phyloP scores from a whole-genome alignment of 2,888 invertebrate species.

The Mycalesis mineus region DNA sequence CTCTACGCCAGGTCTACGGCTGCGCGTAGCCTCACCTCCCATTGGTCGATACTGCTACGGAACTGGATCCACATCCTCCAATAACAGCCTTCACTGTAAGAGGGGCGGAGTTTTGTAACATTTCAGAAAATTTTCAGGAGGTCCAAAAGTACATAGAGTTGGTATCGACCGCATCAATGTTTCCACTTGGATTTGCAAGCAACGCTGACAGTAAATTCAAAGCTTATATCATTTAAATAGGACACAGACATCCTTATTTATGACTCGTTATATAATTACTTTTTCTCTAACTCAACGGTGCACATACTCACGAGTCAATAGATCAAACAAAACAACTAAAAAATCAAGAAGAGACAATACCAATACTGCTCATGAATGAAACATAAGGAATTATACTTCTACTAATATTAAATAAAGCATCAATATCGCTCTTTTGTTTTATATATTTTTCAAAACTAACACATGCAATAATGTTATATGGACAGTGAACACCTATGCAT shows the following conservation, averaged over 20 bases:
- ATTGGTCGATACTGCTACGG: constrained; percentile 60
- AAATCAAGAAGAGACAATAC: too few relatives aligned
- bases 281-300: not conserved
- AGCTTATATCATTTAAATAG: not conserved
- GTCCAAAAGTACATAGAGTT: constrained; percentile 52
- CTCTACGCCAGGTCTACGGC: constrained; percentile 59
- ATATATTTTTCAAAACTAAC: too few relatives aligned
- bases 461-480: too few relatives aligned
- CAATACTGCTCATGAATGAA: too few relatives aligned
- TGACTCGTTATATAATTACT: not conserved
- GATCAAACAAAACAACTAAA: not conserved
- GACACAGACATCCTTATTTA: not conserved
- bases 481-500: too few relatives aligned
- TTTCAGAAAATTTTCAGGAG: constrained; percentile 75
- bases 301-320: not conserved
- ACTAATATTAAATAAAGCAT: too few relatives aligned
- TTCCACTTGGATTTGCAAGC: constrained; percentile 44
- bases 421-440: too few relatives aligned
- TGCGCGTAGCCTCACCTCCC: constrained; percentile 62
- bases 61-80: constrained; percentile 58
- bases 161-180: constrained; percentile 47
- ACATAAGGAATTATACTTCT: too few relatives aligned
- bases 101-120: constrained; percentile 65
- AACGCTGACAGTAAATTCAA: constrained; percentile 28
- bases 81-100: constrained; percentile 57